Evolutionary conservation across 2,888 invertebrate genomes (phyloP).

Genomic region (Nephrocerus scutellatus): DNA sequence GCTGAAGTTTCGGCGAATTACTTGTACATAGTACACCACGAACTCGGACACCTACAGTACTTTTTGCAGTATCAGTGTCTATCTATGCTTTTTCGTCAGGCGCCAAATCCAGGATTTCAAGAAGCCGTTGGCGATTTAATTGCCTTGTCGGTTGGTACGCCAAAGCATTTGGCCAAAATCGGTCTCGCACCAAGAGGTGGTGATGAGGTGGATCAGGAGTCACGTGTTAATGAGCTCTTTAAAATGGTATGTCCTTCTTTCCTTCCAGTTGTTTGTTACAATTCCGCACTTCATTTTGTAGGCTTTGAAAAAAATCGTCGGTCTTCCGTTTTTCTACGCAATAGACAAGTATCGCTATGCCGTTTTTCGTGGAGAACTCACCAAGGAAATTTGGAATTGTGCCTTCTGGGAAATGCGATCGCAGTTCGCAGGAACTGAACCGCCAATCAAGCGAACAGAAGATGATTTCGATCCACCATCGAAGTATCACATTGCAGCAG

Average conservation of each 20-base stretch:
- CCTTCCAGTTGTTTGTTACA: too few species aligned
- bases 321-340: conserved; percentile 63
- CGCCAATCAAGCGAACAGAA: conserved; percentile 56
- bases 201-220: conserved; percentile 56
- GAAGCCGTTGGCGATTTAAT: conserved; percentile 69
- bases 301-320: conserved; percentile 58
- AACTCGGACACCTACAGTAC: conserved; percentile 65
- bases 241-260: conserved; percentile 30
- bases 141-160: conserved; percentile 60
- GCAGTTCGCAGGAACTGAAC: conserved; percentile 58
- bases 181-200: conserved; percentile 53
- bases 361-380: conserved; percentile 57
- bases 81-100: conserved; percentile 55
- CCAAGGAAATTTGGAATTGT: conserved; percentile 56
- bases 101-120: conserved; percentile 56
- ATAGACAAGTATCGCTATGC: conserved; percentile 65
- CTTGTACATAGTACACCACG: conserved; percentile 58
- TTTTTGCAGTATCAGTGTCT: conserved; percentile 57
- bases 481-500: conserved; percentile 66
- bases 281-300: too few species aligned
- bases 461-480: conserved; percentile 69
- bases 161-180: conserved; percentile 65
- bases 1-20: conserved; percentile 52
- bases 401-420: conserved; percentile 61
- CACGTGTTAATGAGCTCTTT: conserved; percentile 62